Conservation (phyloP, 1,140 invertebrate species). For the Dendroctonus ponderosae region DNA sequence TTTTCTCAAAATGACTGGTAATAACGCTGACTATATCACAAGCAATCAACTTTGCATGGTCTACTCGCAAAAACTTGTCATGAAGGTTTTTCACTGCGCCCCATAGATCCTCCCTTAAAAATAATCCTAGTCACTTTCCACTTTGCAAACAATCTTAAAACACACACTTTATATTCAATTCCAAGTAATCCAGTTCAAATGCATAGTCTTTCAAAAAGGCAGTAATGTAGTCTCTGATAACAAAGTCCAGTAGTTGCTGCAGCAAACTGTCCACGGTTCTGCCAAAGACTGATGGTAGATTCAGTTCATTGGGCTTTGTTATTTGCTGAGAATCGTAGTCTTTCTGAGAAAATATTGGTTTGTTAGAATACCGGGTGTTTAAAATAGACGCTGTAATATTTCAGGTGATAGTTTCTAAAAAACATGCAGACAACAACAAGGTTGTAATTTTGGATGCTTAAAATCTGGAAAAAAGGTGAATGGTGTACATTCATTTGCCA, state of each 20-base stretch:
- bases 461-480: no score
- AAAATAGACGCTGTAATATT: no score
- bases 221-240: conserved; percentile 75
- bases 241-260: conserved; percentile 78
- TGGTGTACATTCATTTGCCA: no score
- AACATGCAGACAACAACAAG: no score
- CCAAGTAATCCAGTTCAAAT: conserved; percentile 54
- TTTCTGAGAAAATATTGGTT: conserved; percentile 37
- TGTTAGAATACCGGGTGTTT: no score
- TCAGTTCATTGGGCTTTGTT: conserved; percentile 32
- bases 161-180: conserved; percentile 53
- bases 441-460: no score
- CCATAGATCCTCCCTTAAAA: conserved; percentile 78
- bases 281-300: conserved; percentile 72
- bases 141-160: not conserved
- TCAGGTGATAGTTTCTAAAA: no score
- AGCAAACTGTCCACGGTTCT: conserved; percentile 79
- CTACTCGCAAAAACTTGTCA: conserved; percentile 69
- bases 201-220: conserved; percentile 71
- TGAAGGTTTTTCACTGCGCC: conserved; percentile 73
- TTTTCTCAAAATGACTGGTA: conserved; percentile 82
- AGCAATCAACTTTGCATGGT: conserved; percentile 79
- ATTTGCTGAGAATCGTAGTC: conserved; percentile 41
- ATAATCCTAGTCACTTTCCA: conserved; percentile 3
- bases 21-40: conserved; percentile 77